Conservation (phyloP, 2,113 vertebrate genomes). For the Pluvianellus socialis region DNA sequence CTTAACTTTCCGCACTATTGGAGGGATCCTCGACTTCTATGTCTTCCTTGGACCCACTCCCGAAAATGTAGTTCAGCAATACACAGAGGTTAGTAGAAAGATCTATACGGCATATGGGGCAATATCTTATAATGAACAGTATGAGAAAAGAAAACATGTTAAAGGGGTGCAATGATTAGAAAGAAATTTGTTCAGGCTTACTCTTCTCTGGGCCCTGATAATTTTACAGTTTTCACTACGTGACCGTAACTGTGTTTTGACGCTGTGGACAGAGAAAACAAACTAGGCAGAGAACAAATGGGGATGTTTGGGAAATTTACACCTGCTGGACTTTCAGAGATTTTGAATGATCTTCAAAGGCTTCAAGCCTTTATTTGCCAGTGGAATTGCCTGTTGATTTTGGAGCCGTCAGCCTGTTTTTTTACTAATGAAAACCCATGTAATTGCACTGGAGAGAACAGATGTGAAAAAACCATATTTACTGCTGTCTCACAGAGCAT, state of each 20-base stretch:
- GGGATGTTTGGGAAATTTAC: neutral
- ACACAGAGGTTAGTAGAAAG: conserved; percentile 73
- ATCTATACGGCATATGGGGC: accelerated
- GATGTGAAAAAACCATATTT: neutral
- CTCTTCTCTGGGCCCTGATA: accelerated
- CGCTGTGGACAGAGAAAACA: neutral
- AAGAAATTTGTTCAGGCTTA: neutral
- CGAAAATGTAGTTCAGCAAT: conserved; percentile 83
- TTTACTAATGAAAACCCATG: neutral
- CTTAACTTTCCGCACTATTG: conserved; percentile 54
- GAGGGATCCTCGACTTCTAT: conserved; percentile 79
- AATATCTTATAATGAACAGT: neutral
- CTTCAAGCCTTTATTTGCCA: neutral
- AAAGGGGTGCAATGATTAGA: neutral
- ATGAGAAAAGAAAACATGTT: neutral
- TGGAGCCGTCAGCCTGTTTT: neutral
- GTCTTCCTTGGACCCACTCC: conserved; percentile 84
- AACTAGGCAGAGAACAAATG: neutral
- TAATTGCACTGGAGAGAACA: neutral
- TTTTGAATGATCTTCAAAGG: neutral
- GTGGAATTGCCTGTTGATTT: neutral
- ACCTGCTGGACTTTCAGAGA: neutral
- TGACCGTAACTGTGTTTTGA: neutral
- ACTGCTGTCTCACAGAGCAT: neutral
- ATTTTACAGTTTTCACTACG: neutral